These are phyloP conservation scores for Platycheirus rosarum DNA, from an alignment of 2,888 invertebrate genomes.

Conservation along the genomic window DNA sequence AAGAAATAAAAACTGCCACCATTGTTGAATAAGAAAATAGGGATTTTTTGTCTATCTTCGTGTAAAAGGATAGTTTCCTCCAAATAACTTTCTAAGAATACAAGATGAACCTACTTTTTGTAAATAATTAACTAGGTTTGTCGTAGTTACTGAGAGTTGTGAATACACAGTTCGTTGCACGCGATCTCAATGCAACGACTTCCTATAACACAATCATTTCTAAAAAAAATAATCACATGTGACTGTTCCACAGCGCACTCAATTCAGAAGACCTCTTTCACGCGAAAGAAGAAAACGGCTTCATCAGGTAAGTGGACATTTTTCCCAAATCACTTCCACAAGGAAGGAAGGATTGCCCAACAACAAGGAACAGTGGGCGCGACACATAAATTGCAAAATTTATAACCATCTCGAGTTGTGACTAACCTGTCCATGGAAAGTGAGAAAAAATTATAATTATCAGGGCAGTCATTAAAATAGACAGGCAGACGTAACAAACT, in stretches of 20 bases:
- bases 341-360: conserved; percentile 44
- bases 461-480: conserved; percentile 56
- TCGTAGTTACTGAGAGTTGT: conserved; percentile 9
- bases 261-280: conserved; percentile 23
- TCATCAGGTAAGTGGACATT: conserved; percentile 61
- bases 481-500: conserved; percentile 18
- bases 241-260: conserved; percentile 28
- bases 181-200: conserved; percentile 16
- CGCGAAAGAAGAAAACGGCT: conserved; percentile 44
- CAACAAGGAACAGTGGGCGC: conserved; percentile 28
- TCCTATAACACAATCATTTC: conserved; percentile 25
- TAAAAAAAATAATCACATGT: conserved; percentile 37
- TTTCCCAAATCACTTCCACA: conserved; percentile 38
- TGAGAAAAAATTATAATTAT: conserved; percentile 65
- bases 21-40: too few relatives aligned
- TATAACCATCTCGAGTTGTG: conserved; percentile 47
- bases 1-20: too few relatives aligned
- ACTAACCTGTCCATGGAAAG: conserved; percentile 58
- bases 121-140: conserved; percentile 13
- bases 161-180: conserved; percentile 13
- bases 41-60: too few relatives aligned
- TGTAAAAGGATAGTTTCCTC: too few relatives aligned
- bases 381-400: conserved; percentile 55
- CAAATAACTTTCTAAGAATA: too few relatives aligned
- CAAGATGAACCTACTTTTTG: too few relatives aligned